Conservation (phyloP, 2,797 vertebrate species). For the Pachyuromys duprasi region DNA sequence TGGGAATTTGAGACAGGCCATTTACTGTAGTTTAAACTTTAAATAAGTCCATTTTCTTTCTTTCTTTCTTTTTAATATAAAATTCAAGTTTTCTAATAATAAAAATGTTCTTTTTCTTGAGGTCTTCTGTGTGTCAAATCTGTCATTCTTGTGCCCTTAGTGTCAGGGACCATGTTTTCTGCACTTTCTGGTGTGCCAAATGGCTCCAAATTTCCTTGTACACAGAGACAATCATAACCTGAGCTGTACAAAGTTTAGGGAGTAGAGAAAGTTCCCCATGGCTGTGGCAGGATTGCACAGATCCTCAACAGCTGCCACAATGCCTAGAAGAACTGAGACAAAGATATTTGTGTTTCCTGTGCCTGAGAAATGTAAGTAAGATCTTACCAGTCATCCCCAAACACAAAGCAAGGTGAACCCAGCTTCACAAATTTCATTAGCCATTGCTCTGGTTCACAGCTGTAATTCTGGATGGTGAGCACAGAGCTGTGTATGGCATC, state of each 20-base stretch:
- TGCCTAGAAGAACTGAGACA: background rate
- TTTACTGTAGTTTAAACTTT: background rate
- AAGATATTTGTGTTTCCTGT: background rate
- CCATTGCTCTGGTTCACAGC: background rate
- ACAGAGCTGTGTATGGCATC: rapidly evolving
- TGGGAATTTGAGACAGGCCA: background rate
- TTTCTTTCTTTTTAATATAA: background rate
- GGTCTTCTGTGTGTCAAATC: background rate
- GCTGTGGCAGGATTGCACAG: background rate
- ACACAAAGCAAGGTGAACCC: background rate
- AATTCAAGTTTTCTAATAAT: background rate
- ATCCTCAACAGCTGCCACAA: background rate
- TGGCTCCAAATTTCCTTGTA: background rate
- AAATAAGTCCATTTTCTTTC: background rate
- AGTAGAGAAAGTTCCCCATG: background rate
- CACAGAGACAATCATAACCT: background rate
- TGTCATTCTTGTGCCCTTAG: background rate
- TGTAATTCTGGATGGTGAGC: background rate
- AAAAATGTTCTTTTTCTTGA: background rate
- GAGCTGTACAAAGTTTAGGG: too few species aligned
- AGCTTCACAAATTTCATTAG: background rate
- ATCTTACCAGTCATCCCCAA: background rate
- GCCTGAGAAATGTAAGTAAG: background rate
- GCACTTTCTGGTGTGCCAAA: background rate
- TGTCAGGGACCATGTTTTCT: background rate